Conservation (phyloP, 1,140 invertebrate genomes). For the Drosophila melanogaster region Release_6_plus_ISO1_MT NC_004354.4:21443501-21444000, state of each 20-base stretch:
- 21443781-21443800: neutral
- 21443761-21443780: neutral
- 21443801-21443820: neutral
- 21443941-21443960: constrained; percentile 47
- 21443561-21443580: too few species aligned
- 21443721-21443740: too few species aligned
- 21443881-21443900: constrained; percentile 3
- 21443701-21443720: too few species aligned
- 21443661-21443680: too few species aligned
- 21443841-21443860: constrained; percentile 20
- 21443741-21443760: neutral
- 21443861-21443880: neutral
- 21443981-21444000: constrained; percentile 75
- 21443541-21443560: too few species aligned
- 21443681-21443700: too few species aligned
- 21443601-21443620: too few species aligned
- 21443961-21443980: constrained; percentile 54
- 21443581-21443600: too few species aligned
- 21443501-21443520: neutral
- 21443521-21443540: too few species aligned
- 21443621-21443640: too few species aligned
- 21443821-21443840: constrained; percentile 20
- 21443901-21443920: constrained; percentile 76
- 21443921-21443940: constrained; percentile 84
- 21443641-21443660: too few species aligned